phyloP scores from a whole-genome alignment of 2,113 vertebrate species.

The Chitala chitala region DNA sequence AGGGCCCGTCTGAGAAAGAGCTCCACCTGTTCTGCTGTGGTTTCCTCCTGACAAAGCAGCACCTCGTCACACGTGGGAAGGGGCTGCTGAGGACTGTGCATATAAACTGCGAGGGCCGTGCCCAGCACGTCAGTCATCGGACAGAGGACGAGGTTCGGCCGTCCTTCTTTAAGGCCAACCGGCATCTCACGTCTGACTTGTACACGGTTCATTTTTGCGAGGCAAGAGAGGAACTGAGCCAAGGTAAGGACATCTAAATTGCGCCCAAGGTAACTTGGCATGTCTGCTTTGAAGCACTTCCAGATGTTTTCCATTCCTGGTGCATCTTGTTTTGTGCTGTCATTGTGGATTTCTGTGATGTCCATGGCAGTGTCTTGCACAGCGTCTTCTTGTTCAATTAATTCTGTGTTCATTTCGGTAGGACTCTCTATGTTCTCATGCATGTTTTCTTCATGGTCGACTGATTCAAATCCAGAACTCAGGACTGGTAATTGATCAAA shows the following conservation, averaged over 20 bases:
- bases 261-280: slow-evolving; percentile 42
- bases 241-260: slow-evolving; percentile 52
- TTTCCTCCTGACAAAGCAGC: slow-evolving; percentile 60
- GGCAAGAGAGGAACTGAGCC: slow-evolving; percentile 42
- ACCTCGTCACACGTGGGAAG: slow-evolving; percentile 63
- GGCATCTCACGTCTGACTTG: slow-evolving; percentile 47
- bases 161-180: slow-evolving; percentile 44
- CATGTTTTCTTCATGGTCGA: background rate
- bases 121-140: slow-evolving; percentile 50
- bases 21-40: slow-evolving; percentile 63
- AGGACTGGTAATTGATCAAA: background rate
- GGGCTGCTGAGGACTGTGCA: slow-evolving; percentile 45
- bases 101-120: slow-evolving; percentile 52
- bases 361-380: slow-evolving; percentile 28
- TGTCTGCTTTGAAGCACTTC: slow-evolving; percentile 51
- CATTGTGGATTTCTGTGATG: background rate
- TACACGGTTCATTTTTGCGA: slow-evolving; percentile 43
- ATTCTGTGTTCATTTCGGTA: background rate
- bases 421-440: slow-evolving; percentile 8
- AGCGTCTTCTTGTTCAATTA: slow-evolving; percentile 28
- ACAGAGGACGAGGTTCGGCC: slow-evolving; percentile 60
- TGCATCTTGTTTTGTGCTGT: background rate
- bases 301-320: slow-evolving; percentile 50
- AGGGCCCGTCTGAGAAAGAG: slow-evolving; percentile 66
- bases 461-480: background rate